Conservation (phyloP, 2,113 vertebrate genomes). For the Columbina picui region DNA sequence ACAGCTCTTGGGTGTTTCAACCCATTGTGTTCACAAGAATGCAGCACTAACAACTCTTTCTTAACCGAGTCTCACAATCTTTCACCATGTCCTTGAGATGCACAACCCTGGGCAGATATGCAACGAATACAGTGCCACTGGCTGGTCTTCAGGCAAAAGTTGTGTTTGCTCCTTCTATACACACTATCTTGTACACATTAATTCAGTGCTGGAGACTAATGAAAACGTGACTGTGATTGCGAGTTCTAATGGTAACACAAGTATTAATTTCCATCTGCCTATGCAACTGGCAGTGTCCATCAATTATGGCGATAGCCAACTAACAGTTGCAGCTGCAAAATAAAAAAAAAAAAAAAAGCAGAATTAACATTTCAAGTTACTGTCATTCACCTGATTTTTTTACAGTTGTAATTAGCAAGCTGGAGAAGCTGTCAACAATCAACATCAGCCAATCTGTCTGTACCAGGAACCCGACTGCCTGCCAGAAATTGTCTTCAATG, state of each 20-base stretch:
- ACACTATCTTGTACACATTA: not conserved
- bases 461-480: not conserved
- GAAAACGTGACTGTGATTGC: conserved; percentile 73
- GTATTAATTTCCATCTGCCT: conserved; percentile 91
- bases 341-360: conserved; percentile 74
- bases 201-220: not conserved
- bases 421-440: conserved; percentile 76
- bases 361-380: conserved; percentile 87
- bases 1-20: not conserved
- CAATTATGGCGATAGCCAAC: conserved; percentile 88
- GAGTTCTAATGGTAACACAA: conserved; percentile 85
- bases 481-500: conserved; percentile 46
- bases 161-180: not conserved
- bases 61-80: not conserved
- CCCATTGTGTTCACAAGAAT: rapidly evolving
- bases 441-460: conserved; percentile 68
- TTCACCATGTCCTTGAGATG: rapidly evolving
- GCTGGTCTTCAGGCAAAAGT: not conserved
- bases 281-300: conserved; percentile 89
- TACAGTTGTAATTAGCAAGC: conserved; percentile 84
- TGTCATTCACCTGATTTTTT: conserved; percentile 86
- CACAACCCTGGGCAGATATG: rapidly evolving
- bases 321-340: conserved; percentile 87
- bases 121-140: rapidly evolving
- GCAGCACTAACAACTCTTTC: rapidly evolving